phyloP scores from a whole-genome alignment of 2,113 vertebrate genomes.

The Promerops cafer region DNA sequence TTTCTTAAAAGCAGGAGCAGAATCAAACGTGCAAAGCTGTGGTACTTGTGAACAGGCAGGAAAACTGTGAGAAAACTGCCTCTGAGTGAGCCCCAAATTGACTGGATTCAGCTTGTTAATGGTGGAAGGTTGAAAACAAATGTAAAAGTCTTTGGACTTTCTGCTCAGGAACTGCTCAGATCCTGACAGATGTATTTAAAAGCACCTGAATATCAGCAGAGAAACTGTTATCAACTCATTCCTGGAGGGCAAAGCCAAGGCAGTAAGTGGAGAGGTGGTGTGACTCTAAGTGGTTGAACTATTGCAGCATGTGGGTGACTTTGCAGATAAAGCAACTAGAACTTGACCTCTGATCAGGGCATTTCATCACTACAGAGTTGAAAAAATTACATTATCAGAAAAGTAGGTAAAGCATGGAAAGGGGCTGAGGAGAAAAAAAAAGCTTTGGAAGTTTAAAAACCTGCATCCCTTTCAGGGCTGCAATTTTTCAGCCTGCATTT shows the following conservation, averaged over 20 bases:
- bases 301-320: not conserved
- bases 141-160: not conserved
- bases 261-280: not conserved
- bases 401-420: not conserved
- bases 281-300: not conserved
- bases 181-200: not conserved
- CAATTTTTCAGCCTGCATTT: not conserved
- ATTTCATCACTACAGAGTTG: not conserved
- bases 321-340: not conserved
- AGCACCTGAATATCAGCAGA: not conserved
- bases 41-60: not conserved
- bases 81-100: not conserved
- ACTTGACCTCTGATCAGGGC: not conserved
- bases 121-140: not conserved
- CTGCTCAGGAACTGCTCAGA: not conserved
- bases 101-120: not conserved
- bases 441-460: not conserved
- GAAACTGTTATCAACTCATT: not conserved
- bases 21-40: not conserved
- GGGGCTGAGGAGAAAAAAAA: not conserved
- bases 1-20: not conserved
- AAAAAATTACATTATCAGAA: not conserved
- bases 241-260: not conserved
- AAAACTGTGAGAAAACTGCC: not conserved
- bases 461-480: not conserved